A percentile compares a stretch with the other conserved stretches of the same genome.
Conservation (phyloP, 1,140 invertebrate species). For the Orius laevigatus region DNA sequence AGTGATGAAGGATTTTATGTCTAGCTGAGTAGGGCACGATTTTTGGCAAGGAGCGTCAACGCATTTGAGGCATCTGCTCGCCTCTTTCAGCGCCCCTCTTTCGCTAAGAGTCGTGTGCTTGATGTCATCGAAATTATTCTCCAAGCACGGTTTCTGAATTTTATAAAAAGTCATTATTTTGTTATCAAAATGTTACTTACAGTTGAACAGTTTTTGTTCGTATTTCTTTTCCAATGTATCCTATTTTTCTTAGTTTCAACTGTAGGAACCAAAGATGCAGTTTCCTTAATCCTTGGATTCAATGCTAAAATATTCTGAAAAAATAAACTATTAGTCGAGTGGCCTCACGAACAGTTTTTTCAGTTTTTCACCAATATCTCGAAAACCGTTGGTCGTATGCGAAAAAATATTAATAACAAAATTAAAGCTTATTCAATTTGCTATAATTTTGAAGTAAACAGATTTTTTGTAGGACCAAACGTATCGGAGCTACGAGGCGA, state of each 20-base stretch:
- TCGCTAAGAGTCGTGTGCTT: constrained; percentile 95
- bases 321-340: constrained; percentile 3
- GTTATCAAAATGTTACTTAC: constrained; percentile 8
- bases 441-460: too few relatives aligned
- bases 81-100: constrained; percentile 78
- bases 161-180: constrained; percentile 10
- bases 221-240: constrained; percentile 88
- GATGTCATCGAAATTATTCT: constrained; percentile 91
- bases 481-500: too few relatives aligned
- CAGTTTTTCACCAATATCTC: too few relatives aligned
- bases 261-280: constrained; percentile 64
- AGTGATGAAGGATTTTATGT: constrained; percentile 92
- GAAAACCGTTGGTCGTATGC: too few relatives aligned
- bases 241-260: constrained; percentile 72
- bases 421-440: too few relatives aligned
- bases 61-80: constrained; percentile 86
- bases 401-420: too few relatives aligned
- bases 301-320: constrained; percentile 62
- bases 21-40: constrained; percentile 91
- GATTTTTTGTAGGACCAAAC: too few relatives aligned
- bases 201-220: constrained; percentile 63
- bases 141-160: constrained; percentile 47
- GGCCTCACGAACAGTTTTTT: too few relatives aligned
- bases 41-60: constrained; percentile 98
- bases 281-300: constrained; percentile 63